These are phyloP conservation scores for Dendronephthya gigantea DNA, from an alignment of 64 coral and sea anemone species.

Conservation along the genomic window DNA sequence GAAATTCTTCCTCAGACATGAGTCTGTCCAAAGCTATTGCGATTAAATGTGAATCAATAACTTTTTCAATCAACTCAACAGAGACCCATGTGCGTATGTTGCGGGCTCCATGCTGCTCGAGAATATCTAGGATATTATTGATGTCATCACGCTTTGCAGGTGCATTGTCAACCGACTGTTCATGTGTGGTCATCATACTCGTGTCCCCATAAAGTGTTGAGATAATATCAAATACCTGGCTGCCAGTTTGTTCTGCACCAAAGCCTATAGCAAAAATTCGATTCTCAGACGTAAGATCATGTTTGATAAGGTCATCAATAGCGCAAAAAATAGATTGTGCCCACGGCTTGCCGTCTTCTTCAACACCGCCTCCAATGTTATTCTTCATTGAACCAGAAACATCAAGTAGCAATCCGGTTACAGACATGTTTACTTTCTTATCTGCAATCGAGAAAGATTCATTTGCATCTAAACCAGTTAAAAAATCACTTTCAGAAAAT, in stretches of 20 bases:
- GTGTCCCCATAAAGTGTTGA: no score
- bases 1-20: no score
- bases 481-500: no score
- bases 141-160: neutral
- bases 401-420: constrained; percentile 24
- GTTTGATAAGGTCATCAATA: constrained; percentile 20
- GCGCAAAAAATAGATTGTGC: constrained; percentile 16
- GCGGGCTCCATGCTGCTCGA: neutral
- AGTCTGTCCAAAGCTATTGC: neutral
- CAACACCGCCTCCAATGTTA: neutral
- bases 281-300: constrained; percentile 32
- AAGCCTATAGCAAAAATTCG: constrained; percentile 25
- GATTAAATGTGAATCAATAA: neutral
- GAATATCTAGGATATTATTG: neutral
- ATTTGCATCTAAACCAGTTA: no score
- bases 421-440: no score
- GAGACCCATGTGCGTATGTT: constrained; percentile 18
- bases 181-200: no score
- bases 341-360: constrained; percentile 4
- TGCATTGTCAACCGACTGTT: no score
- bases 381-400: constrained; percentile 30
- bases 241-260: neutral
- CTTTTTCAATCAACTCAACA: neutral
- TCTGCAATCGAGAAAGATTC: no score
- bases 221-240: constrained; percentile 1